Percentiles rank a stretch among this genome's conserved stretches.
Conservation (phyloP, 2,888 invertebrate species). For the Parnassius smintheus region DNA sequence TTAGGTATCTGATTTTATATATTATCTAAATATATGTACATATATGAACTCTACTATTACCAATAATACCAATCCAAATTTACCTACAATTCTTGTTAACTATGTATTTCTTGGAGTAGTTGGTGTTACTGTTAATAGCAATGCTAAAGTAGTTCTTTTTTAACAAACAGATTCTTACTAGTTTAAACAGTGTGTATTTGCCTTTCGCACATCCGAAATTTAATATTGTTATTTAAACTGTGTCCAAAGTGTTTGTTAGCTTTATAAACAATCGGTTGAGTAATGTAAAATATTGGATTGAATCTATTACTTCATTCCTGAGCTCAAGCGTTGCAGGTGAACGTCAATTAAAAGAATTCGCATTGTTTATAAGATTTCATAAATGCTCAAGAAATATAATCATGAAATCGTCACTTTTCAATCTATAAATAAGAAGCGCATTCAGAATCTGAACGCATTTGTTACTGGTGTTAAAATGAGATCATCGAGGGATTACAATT, state of each 20-base stretch:
- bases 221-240: slow-evolving; percentile 24
- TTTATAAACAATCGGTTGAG: slow-evolving; percentile 24
- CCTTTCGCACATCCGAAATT: slow-evolving; percentile 24
- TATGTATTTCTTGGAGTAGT: too few relatives aligned
- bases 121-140: too few relatives aligned
- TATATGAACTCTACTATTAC: too few relatives aligned
- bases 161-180: slow-evolving; percentile 1
- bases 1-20: too few relatives aligned
- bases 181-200: slow-evolving; percentile 14
- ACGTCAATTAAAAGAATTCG: slow-evolving; percentile 35
- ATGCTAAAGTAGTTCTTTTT: too few relatives aligned
- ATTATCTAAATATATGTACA: too few relatives aligned
- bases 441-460: slow-evolving; percentile 45
- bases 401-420: slow-evolving; percentile 34
- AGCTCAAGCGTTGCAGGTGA: slow-evolving; percentile 28
- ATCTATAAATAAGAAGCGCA: slow-evolving; percentile 42
- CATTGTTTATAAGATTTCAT: slow-evolving; percentile 37
- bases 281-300: slow-evolving; percentile 22
- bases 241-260: slow-evolving; percentile 19
- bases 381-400: slow-evolving; percentile 27
- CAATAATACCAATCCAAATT: too few relatives aligned
- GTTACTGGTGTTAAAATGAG: slow-evolving; percentile 37
- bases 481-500: slow-evolving; percentile 38
- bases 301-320: slow-evolving; percentile 28
- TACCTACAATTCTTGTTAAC: too few relatives aligned